A percentile compares a stretch with the other conserved stretches of the same genome.
These are phyloP conservation scores for Mirza zaza DNA, from an alignment of 2,113 vertebrate genomes.

Conservation along the genomic window DNA sequence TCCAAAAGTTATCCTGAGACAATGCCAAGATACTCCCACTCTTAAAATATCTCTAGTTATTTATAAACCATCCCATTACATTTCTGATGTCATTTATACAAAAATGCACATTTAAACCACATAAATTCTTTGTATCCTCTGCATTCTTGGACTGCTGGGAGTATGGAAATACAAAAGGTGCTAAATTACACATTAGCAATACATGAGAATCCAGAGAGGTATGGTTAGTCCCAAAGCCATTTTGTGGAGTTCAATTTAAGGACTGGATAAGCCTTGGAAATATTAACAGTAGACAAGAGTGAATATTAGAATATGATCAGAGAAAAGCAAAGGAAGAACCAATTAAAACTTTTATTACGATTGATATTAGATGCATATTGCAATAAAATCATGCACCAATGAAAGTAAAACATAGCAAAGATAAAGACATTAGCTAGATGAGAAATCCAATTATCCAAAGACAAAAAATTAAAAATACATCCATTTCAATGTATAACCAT, in stretches of 20 bases:
- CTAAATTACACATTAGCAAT: not conserved
- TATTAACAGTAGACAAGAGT: not conserved
- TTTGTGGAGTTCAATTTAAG: not conserved
- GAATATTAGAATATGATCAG: not conserved
- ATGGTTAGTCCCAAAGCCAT: not conserved
- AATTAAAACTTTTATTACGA: not conserved
- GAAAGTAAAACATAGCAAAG: not conserved
- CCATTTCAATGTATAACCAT: not conserved
- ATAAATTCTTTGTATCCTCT: not conserved
- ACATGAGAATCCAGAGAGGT: not conserved
- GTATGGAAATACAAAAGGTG: not conserved
- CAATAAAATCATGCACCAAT: not conserved
- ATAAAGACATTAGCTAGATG: not conserved
- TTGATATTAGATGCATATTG: not conserved
- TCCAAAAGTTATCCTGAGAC: not conserved
- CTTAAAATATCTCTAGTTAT: not conserved
- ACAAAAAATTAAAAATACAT: not conserved
- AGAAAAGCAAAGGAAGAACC: not conserved
- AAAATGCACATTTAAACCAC: not conserved
- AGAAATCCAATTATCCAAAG: not conserved
- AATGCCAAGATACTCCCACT: not conserved
- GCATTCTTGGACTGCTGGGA: not conserved
- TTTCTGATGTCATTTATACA: not conserved
- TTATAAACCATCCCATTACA: not conserved
- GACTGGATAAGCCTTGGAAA: not conserved